phyloP scores from a whole-genome alignment of 64 coral and sea anemone species.

The Hydrozoanthus tunicans region DNA sequence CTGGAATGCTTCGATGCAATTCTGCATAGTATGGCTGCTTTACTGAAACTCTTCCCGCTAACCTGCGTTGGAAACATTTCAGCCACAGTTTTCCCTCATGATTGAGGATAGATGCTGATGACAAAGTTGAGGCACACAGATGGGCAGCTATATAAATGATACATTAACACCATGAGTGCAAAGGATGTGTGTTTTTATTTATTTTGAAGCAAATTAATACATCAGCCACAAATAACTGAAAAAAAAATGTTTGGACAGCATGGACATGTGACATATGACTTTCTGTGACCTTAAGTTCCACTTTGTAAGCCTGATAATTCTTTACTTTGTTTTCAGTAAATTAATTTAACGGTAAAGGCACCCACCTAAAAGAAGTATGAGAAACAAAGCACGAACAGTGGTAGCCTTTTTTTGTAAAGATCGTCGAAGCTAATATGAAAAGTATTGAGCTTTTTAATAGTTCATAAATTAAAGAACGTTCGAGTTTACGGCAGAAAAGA shows the following conservation, averaged over 20 bases:
- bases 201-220: constrained; percentile 21
- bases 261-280: neutral
- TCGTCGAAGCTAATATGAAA: neutral
- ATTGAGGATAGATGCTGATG: neutral
- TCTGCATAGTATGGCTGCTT: neutral
- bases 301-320: neutral
- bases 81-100: neutral
- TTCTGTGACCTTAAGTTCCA: neutral
- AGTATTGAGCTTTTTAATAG: neutral
- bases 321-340: neutral
- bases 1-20: neutral
- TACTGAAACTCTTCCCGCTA: neutral
- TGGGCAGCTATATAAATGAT: constrained; percentile 1
- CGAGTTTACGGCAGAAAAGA: neutral
- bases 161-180: constrained; percentile 34
- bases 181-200: constrained; percentile 21
- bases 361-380: neutral
- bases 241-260: neutral
- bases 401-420: neutral
- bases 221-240: constrained; percentile 38
- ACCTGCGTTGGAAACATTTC: neutral
- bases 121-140: neutral
- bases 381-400: neutral
- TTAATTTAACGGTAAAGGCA: neutral
- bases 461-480: neutral